These are phyloP conservation scores for Chamaetylas fuelleborni DNA, from an alignment of 2,113 vertebrate genomes.

Conservation along the genomic window DNA sequence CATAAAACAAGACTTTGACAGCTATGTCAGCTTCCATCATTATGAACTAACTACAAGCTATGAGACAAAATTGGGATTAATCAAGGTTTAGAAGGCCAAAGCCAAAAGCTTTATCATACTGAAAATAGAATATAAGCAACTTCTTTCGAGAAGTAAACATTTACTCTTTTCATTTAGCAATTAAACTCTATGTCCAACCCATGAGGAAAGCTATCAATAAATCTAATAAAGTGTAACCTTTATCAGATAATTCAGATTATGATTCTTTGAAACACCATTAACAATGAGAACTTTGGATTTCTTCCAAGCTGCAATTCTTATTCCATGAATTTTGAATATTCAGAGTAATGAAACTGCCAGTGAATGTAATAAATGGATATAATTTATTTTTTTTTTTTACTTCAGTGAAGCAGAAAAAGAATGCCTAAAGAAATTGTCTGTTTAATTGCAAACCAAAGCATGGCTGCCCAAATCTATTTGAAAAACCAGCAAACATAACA, in stretches of 20 bases:
- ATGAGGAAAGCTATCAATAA: neutral
- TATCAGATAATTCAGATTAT: conserved; percentile 8
- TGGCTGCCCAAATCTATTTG: conserved; percentile 25
- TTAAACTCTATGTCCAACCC: neutral
- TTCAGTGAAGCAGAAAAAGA: conserved; percentile 48
- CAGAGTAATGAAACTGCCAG: conserved; percentile 14
- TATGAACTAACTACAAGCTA: conserved; percentile 11
- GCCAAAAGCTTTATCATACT: neutral
- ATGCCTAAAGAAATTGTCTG: conserved; percentile 31
- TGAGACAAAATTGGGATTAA: neutral
- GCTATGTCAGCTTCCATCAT: neutral
- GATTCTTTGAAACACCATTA: neutral
- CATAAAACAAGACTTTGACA: neutral
- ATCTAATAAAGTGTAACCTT: neutral
- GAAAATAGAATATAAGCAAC: neutral
- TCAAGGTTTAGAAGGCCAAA: neutral
- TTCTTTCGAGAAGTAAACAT: neutral
- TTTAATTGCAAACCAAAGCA: conserved; percentile 55
- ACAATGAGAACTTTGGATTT: neutral
- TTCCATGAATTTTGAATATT: conserved; percentile 37
- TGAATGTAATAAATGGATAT: conserved; percentile 15
- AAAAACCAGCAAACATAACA: conserved; percentile 17
- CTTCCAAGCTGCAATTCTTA: conserved; percentile 19
- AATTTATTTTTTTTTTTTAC: conserved; percentile 12
- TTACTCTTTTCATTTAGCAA: neutral